Conservation (phyloP, 2,888 invertebrate species). For the Isoperla grammatica region DNA sequence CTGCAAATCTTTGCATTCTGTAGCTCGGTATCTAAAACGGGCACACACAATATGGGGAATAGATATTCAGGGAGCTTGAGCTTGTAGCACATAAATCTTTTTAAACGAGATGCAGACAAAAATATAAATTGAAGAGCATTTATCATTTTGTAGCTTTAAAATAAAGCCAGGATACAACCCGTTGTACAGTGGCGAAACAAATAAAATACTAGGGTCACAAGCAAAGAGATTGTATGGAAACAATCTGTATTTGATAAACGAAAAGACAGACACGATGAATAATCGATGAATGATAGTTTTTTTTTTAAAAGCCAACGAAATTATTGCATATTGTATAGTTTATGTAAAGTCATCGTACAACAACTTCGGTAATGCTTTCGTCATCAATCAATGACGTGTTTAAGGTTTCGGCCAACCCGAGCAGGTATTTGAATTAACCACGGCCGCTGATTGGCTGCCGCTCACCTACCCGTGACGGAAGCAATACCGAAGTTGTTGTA, state of each 20-base stretch:
- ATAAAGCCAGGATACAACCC: neutral
- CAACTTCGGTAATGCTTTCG: too few species aligned
- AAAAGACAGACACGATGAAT: neutral
- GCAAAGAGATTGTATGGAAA: neutral
- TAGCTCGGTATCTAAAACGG: neutral
- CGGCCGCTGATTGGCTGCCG: too few species aligned
- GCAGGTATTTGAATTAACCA: too few species aligned
- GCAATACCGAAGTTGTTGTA: too few species aligned
- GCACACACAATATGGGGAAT: conserved; percentile 4
- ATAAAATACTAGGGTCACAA: neutral
- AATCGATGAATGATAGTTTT: too few species aligned
- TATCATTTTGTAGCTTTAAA: conserved; percentile 8
- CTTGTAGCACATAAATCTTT: conserved; percentile 16
- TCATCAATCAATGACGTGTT: too few species aligned
- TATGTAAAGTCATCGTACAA: too few species aligned
- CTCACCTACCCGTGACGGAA: too few species aligned
- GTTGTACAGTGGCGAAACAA: neutral
- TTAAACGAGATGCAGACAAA: conserved; percentile 16
- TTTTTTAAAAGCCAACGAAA: too few species aligned
- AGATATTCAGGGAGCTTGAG: conserved; percentile 2
- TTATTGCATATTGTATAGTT: too few species aligned
- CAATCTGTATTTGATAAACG: conserved; percentile 11
- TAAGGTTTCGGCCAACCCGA: too few species aligned
- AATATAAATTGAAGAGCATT: conserved; percentile 20
- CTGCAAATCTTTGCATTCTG: too few species aligned